Percentiles rank a stretch among this genome's conserved stretches.
phyloP scores from a whole-genome alignment of 2,113 vertebrate species.

The Todiramphus chloris region DNA sequence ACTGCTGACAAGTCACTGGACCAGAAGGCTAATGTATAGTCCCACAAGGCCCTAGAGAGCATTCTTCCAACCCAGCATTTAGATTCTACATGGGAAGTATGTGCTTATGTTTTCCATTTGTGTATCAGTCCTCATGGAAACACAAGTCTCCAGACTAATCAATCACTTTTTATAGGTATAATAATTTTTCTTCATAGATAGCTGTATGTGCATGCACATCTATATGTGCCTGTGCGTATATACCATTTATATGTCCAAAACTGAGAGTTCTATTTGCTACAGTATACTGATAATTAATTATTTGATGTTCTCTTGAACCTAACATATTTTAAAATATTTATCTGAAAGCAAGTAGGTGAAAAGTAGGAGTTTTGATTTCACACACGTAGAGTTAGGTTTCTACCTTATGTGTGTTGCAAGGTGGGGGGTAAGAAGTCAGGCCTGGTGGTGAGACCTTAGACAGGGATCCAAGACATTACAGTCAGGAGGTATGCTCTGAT shows the following conservation, averaged over 20 bases:
- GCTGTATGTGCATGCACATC: not conserved
- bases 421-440: not conserved
- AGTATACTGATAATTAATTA: not conserved
- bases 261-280: not conserved
- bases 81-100: not conserved
- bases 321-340: not conserved
- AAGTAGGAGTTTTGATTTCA: not conserved
- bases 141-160: not conserved
- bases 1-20: not conserved
- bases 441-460: not conserved
- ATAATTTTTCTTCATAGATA: not conserved
- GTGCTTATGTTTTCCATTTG: not conserved
- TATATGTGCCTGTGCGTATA: not conserved
- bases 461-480: not conserved
- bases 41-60: not conserved
- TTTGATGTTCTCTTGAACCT: not conserved
- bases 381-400: not conserved
- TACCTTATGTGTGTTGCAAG: rapidly evolving
- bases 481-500: not conserved
- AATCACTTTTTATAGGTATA: not conserved
- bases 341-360: not conserved
- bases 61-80: not conserved
- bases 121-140: not conserved
- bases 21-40: not conserved
- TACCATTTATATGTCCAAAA: not conserved